phyloP scores from a whole-genome alignment of 2,797 vertebrate genomes.

The Phrynocephalus vlangalii region DNA sequence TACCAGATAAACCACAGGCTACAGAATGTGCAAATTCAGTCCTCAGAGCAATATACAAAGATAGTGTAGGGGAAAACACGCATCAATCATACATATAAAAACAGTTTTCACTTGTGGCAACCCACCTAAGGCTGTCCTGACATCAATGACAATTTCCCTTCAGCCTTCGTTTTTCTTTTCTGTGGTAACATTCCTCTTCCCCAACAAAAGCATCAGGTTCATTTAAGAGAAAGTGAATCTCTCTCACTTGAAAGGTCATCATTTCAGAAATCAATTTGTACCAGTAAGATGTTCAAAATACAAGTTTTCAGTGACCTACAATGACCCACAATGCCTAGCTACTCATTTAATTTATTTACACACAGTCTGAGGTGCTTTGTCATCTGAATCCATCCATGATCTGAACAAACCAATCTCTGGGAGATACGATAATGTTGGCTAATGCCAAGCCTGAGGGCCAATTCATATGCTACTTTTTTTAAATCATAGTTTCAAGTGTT shows the following conservation, averaged over 20 bases:
- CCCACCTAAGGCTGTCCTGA: slow-evolving; percentile 19
- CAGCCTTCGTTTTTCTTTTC: slow-evolving; percentile 24
- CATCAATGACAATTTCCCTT: neutral
- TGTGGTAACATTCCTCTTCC: slow-evolving; percentile 53
- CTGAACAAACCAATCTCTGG: neutral
- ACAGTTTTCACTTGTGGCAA: neutral
- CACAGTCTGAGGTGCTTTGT: no score
- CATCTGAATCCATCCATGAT: neutral
- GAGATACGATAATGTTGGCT: neutral
- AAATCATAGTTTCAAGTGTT: neutral
- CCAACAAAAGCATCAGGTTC: slow-evolving; percentile 59
- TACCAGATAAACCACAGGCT: neutral
- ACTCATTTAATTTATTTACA: neutral
- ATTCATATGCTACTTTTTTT: neutral
- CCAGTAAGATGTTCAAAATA: neutral
- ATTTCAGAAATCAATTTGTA: slow-evolving; percentile 6
- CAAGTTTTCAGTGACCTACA: slow-evolving; percentile 44
- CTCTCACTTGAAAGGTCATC: slow-evolving; percentile 9
- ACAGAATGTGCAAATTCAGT: neutral
- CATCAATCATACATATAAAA: slow-evolving; percentile 33
- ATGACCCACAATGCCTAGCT: slow-evolving; percentile 31
- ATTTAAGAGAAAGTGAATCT: slow-evolving; percentile 38
- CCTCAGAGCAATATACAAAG: neutral
- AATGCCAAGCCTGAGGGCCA: slow-evolving; percentile 15
- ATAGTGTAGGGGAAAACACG: neutral